Base-by-base conservation (phyloP, 2,888 invertebrate genomes). In the Luffia ferchaultella region DNA sequence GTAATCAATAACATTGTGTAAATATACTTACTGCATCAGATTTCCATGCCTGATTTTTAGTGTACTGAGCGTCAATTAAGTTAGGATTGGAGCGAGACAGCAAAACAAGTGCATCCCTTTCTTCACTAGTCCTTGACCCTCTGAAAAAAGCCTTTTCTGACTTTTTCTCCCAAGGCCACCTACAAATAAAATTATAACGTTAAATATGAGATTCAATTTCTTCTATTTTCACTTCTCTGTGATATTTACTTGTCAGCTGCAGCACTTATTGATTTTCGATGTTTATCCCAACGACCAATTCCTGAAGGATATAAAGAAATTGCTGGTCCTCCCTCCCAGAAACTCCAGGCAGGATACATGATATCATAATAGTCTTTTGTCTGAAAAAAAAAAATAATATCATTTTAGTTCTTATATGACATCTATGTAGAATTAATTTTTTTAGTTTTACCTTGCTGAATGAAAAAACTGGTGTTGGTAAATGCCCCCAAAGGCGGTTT, bases 11-110 rank as follows among this genome's bases (percentile, higher is more conserved):
- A 30, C 12, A 30, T 30, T 30, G 30, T 30, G 12, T 12, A 30
- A 7, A 30, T 30, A 7, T 30, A 30, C 64, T 68, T 80, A 92
- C 94, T 61, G 87, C 89, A 56, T 93, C 91, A 2, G 97, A 97
- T 76, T 95, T 97, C 97, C 97, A 98, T 0, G 97, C 98, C 80
- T 98, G 98, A 76, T 98, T 98, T 76, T 97, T 98, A 0, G 98
- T 98, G 68, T 97, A 98, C 57, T 92, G 89, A 1, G 98, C 98
- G 83, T 98, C 94, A 1, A 93, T 91, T 17, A 98, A 74, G 1
- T 92, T 84, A 1, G 95, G 91, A 18, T 86, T 69, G 50, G 86
- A 86, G 52, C 95, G 85, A 17, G 94, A 92, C n/a, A 98, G 76
- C 48, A 94, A 73, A 55, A 98, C 84, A 20, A 98, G 77, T 19